Evolutionary conservation across 1,140 invertebrate genomes (phyloP).

Genomic region (Drosophila bipectinata): DNA sequence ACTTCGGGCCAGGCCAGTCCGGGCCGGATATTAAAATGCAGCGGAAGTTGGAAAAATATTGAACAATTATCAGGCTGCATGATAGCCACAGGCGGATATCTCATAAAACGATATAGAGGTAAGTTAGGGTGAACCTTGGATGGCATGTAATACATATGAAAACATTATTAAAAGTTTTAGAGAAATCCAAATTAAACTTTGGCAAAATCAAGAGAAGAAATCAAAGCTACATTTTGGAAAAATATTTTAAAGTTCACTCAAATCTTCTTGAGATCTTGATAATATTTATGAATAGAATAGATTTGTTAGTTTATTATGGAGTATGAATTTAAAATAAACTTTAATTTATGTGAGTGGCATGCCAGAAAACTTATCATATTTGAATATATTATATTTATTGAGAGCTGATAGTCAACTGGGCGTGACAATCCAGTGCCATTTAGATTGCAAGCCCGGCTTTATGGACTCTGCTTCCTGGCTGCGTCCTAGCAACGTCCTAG

Average conservation of each 20-base stretch:
- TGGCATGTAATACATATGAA: too few relatives aligned
- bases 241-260: too few relatives aligned
- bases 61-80: slow-evolving; percentile 49
- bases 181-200: too few relatives aligned
- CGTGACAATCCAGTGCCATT: slow-evolving; percentile 73
- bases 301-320: too few relatives aligned
- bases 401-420: slow-evolving; percentile 62
- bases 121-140: not conserved
- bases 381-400: slow-evolving; percentile 28
- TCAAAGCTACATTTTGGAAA: too few relatives aligned
- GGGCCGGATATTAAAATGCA: slow-evolving; percentile 66
- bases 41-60: slow-evolving; percentile 62
- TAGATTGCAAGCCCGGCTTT: slow-evolving; percentile 56
- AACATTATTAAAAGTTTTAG: too few relatives aligned
- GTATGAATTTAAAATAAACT: not conserved
- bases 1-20: not conserved
- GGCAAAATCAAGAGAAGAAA: too few relatives aligned
- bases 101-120: not conserved
- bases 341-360: not conserved
- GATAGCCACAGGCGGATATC: not conserved
- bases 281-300: too few relatives aligned
- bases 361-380: slow-evolving; percentile 8
- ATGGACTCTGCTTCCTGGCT: slow-evolving; percentile 54
- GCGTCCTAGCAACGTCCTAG: slow-evolving; percentile 21
- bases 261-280: too few relatives aligned